A percentile compares a stretch with the other conserved stretches of the same genome.
Evolutionary conservation across 2,113 vertebrate genomes (phyloP).

Genomic region (Chunga burmeisteri): DNA sequence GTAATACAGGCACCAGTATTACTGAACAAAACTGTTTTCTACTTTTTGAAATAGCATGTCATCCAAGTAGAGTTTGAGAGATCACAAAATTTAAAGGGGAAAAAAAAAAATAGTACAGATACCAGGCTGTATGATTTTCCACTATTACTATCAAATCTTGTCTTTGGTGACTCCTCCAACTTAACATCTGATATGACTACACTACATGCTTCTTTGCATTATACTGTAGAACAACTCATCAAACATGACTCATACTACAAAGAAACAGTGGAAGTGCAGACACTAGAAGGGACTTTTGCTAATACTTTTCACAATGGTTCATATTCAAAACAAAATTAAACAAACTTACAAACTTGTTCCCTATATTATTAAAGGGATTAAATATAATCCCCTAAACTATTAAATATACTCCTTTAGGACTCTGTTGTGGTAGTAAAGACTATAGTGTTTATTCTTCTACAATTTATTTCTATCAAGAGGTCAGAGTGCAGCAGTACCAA

Average conservation of each 20-base stretch:
- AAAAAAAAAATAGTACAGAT: background rate
- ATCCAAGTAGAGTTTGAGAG: background rate
- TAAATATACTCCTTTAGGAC: background rate
- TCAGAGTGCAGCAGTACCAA: background rate
- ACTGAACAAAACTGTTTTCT: background rate
- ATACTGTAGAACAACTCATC: background rate
- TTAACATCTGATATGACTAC: background rate
- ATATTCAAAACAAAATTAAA: background rate
- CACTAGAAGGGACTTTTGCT: background rate
- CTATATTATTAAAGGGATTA: background rate
- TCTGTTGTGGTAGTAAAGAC: background rate
- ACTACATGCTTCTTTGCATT: background rate
- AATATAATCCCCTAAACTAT: background rate
- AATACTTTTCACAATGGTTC: background rate
- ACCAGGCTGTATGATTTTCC: background rate
- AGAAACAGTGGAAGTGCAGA: background rate
- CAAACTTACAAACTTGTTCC: background rate
- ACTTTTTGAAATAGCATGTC: background rate
- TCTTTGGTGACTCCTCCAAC: background rate
- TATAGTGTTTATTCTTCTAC: background rate
- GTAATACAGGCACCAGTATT: background rate
- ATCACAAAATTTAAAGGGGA: background rate
- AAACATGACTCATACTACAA: background rate
- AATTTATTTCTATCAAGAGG: background rate
- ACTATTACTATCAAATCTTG: background rate